phyloP scores from a whole-genome alignment of 2,797 vertebrate species.

The Spinus pinus region DNA sequence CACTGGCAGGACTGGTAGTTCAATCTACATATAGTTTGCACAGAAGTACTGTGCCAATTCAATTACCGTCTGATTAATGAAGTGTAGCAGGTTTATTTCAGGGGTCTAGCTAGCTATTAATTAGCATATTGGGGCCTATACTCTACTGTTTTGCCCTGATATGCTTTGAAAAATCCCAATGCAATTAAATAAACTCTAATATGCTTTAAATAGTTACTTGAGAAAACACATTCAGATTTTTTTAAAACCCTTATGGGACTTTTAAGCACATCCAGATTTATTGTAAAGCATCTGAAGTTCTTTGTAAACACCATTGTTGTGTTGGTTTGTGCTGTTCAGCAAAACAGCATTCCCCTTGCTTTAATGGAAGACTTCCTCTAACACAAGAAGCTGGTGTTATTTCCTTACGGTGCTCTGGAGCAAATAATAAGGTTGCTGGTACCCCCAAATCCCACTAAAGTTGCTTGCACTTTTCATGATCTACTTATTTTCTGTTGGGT shows the following conservation, averaged over 20 bases:
- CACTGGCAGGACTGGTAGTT: conserved; percentile 67
- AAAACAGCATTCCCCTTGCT: background rate
- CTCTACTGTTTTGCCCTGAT: conserved; percentile 78
- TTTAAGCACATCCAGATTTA: conserved; percentile 76
- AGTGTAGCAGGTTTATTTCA: conserved; percentile 81
- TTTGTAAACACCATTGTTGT: conserved; percentile 47
- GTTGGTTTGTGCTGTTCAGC: conserved; percentile 24
- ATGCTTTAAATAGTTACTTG: conserved; percentile 80
- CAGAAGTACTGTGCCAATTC: conserved; percentile 80
- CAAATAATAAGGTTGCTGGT: background rate
- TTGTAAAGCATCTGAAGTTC: conserved; percentile 67
- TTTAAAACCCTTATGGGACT: conserved; percentile 68
- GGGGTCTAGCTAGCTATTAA: conserved; percentile 81
- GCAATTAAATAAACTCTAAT: conserved; percentile 80
- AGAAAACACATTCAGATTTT: conserved; percentile 75
- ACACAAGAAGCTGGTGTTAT: background rate
- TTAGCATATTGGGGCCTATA: conserved; percentile 80
- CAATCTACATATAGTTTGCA: conserved; percentile 76
- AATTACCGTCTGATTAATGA: conserved; percentile 84
- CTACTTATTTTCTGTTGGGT: background rate
- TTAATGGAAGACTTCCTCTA: background rate
- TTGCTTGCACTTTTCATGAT: background rate
- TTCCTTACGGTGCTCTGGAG: background rate
- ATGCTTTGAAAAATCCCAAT: conserved; percentile 79
- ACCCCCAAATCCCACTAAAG: background rate